These are phyloP conservation scores for Trachemys scripta DNA, from an alignment of 2,113 vertebrate genomes.

Conservation along the genomic window DNA sequence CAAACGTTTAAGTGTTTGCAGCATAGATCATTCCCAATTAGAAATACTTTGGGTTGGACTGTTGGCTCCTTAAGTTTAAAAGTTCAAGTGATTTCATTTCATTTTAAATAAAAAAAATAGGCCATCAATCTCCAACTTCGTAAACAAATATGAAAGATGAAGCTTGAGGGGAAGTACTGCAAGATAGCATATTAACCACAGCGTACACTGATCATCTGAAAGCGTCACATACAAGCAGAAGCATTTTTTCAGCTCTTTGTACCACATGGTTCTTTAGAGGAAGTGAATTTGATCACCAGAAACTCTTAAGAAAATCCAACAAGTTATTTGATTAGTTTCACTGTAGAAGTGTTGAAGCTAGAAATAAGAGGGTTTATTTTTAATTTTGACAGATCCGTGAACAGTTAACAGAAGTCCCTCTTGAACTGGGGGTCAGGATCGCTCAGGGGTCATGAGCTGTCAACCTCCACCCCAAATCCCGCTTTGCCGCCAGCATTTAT, in stretches of 20 bases:
- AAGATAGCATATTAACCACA: neutral
- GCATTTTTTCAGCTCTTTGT: neutral
- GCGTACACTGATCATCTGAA: neutral
- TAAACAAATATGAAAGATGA: neutral
- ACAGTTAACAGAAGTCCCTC: neutral
- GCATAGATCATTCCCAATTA: neutral
- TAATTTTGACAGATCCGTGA: neutral
- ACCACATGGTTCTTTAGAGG: neutral
- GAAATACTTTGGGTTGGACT: neutral
- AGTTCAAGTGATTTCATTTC: neutral
- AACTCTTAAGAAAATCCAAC: neutral
- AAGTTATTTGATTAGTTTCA: neutral
- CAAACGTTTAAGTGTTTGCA: neutral
- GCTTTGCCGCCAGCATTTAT: too few relatives aligned
- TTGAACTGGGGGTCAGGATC: neutral
- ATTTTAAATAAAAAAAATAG: neutral
- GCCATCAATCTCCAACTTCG: neutral
- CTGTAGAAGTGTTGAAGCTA: fast-evolving
- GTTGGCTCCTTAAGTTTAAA: neutral
- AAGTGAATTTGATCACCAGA: slow-evolving; percentile 29
- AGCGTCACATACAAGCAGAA: neutral
- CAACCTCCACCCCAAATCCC: too few relatives aligned
- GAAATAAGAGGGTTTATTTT: neutral
- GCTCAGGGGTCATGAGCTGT: too few relatives aligned
- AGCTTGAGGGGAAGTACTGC: neutral